Evolutionary conservation across 2,888 invertebrate species (phyloP).

Genomic region (Megalurothrips usitatus): DNA sequence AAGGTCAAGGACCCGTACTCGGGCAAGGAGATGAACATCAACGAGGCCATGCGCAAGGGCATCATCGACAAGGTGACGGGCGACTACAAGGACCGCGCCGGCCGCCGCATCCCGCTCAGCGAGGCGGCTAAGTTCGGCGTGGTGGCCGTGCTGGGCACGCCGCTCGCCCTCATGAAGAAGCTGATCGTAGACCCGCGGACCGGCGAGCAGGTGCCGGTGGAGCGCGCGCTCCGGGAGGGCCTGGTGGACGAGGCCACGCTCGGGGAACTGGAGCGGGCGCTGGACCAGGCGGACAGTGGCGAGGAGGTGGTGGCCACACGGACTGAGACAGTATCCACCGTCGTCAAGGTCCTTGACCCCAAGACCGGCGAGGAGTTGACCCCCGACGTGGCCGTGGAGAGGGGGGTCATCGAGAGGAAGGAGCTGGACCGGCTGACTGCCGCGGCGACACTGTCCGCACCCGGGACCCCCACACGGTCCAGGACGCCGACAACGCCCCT

Average conservation of each 20-base stretch:
- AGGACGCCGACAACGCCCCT: conserved; percentile 27
- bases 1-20: conserved; percentile 66
- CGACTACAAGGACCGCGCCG: conserved; percentile 61
- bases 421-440: conserved; percentile 43
- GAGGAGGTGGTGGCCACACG: background rate
- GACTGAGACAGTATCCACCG: conserved; percentile 30
- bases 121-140: conserved; percentile 75
- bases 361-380: conserved; percentile 53
- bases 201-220: conserved; percentile 65
- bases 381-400: conserved; percentile 56
- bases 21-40: conserved; percentile 61
- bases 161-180: conserved; percentile 57
- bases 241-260: conserved; percentile 23
- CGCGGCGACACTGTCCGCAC: conserved; percentile 29
- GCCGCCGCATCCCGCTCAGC: conserved; percentile 61
- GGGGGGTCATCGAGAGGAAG: conserved; percentile 54
- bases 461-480: conserved; percentile 32
- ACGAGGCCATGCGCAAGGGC: conserved; percentile 71
- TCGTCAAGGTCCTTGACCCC: conserved; percentile 44
- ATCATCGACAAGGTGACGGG: conserved; percentile 68
- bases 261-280: conserved; percentile 29
- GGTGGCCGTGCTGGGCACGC: conserved; percentile 69
- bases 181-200: conserved; percentile 75
- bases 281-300: background rate
- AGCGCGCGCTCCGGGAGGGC: conserved; percentile 9